These are phyloP conservation scores for Drosophila borborema DNA, from an alignment of 2,888 invertebrate genomes.

Conservation along the genomic window DNA sequence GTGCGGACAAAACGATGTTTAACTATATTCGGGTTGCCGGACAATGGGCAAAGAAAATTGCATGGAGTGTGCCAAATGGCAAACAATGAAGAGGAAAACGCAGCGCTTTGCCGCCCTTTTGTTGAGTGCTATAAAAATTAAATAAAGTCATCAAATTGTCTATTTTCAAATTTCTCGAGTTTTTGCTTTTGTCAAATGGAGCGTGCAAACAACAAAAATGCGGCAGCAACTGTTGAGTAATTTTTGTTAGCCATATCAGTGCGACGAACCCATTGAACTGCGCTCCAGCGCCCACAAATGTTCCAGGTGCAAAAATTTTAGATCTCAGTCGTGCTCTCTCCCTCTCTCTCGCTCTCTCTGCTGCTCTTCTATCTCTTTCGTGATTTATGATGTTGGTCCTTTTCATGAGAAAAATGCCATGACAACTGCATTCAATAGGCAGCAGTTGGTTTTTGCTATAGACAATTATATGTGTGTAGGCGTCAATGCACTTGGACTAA, in stretches of 20 bases:
- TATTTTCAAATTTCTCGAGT: slow-evolving; percentile 66
- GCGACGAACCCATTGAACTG: slow-evolving; percentile 27
- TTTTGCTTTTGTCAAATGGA: slow-evolving; percentile 63
- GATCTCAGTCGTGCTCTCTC: background rate
- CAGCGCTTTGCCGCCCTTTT: slow-evolving; percentile 25
- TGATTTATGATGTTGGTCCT: slow-evolving; percentile 70
- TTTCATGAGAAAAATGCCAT: slow-evolving; percentile 52
- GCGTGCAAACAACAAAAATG: slow-evolving; percentile 49
- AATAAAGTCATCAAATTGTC: slow-evolving; percentile 75
- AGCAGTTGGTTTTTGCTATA: slow-evolving; percentile 20
- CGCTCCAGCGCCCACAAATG: slow-evolving; percentile 64
- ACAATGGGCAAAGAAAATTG: slow-evolving; percentile 53
- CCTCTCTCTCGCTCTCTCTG: background rate
- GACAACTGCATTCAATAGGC: slow-evolving; percentile 55
- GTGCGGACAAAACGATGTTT: slow-evolving; percentile 26
- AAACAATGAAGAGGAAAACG: slow-evolving; percentile 54
- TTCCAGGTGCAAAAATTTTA: slow-evolving; percentile 68
- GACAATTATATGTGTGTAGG: slow-evolving; percentile 64
- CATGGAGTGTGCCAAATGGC: slow-evolving; percentile 64
- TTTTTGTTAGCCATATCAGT: slow-evolving; percentile 35
- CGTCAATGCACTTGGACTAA: slow-evolving; percentile 61
- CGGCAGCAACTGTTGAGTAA: slow-evolving; percentile 68
- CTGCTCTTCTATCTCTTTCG: slow-evolving; percentile 23
- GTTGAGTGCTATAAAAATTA: slow-evolving; percentile 77
- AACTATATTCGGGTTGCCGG: slow-evolving; percentile 27